Base-by-base conservation (phyloP, 92 coral and sea anemone genomes). In the Phenganax stokvisi region DNA sequence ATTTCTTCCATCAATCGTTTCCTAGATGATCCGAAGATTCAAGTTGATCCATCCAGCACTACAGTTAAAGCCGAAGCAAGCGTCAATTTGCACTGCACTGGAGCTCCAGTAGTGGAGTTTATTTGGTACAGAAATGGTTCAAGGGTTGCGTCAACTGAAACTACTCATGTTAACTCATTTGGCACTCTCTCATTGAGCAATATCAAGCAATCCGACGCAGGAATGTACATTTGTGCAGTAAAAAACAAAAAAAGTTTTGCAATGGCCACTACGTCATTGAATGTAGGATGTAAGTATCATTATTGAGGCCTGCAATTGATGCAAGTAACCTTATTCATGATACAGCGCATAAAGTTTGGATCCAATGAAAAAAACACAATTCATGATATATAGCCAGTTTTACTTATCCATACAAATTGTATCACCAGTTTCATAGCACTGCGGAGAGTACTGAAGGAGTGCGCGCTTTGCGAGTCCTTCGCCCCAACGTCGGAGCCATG, bases 121-220 rank as follows among this genome's bases (percentile, higher is more conserved):
- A 15, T 79, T 28, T 79, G 83, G 83, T 79, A 79, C 69, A 79
- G 55, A 53, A 79, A 79, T 47, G 83, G 83, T 1, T 63, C 83
- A 62, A 79, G 27, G 10, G 65, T 79, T 0, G 17, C 2, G 47
- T 37, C 47, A 37, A 37, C 47, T 1, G 47, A 37, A 37, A 5
- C 47, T 37, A 37, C 69, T 64, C 55, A 51, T n/a, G 74, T 79
- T 8, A 79, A 51, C 13, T 65, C 83, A 9, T 79, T 79, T 51
- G 83, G 83, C 9, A 79, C 83, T 6, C 83, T 79, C 52, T 17
- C 69, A 54, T 0, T 79, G 62, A 65, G 16, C 5, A 79, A 79
- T 20, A 29, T 79, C 44, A 20, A 79, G 51, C 57, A 25, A 3
- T 51, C 83, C 11, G 83, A 79, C 13, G 83, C 67, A 9, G 83